These are phyloP conservation scores for Globodera ellingtonae DNA, from an alignment of 1,140 invertebrate genomes.

Conservation along the genomic window DNA sequence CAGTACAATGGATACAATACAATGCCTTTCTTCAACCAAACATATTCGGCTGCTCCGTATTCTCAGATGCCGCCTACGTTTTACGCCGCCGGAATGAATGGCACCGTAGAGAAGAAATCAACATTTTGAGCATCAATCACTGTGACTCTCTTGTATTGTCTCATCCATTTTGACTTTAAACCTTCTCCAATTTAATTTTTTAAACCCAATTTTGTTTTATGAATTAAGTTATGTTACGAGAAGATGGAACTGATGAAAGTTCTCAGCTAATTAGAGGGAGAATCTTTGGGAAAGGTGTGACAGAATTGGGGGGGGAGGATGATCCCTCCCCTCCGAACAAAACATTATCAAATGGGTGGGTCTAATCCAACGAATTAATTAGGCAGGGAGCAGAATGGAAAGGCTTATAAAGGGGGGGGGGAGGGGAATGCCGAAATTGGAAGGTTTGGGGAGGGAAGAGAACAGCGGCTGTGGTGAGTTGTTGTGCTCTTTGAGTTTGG, in stretches of 20 bases:
- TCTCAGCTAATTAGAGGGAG: background rate
- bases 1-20: background rate
- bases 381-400: background rate
- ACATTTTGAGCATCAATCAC: background rate
- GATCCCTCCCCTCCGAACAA: background rate
- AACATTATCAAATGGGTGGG: background rate
- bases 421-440: background rate
- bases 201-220: no score
- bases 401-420: background rate
- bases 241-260: background rate
- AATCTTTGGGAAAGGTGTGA: background rate
- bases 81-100: background rate
- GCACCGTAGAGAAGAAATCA: background rate
- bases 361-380: no score
- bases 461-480: background rate
- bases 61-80: background rate
- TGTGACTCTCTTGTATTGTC: background rate
- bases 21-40: background rate
- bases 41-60: background rate
- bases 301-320: background rate
- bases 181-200: background rate
- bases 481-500: background rate
- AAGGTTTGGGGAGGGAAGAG: background rate
- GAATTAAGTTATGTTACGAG: no score
- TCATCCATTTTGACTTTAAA: background rate